Percentiles rank a stretch among this genome's conserved stretches.
Conservation (phyloP, 2,797 vertebrate species). For the Hippopotamyrus pictus region DNA sequence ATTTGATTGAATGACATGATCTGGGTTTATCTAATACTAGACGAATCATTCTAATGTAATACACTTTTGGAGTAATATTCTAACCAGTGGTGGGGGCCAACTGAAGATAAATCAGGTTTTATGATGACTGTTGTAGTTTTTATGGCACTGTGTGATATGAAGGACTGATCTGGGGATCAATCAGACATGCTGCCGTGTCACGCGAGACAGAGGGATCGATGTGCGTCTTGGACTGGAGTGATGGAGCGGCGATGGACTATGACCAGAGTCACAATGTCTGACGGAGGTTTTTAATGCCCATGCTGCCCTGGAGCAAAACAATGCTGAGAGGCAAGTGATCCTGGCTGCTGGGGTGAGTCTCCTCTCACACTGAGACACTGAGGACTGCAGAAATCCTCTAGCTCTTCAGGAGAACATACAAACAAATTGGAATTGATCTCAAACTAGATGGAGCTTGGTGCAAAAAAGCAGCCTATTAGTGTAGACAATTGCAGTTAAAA, state of each 20-base stretch:
- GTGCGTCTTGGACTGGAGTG: conserved; percentile 44
- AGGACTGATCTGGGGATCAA: conserved; percentile 74
- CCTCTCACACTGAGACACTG: neutral
- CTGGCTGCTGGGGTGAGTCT: neutral
- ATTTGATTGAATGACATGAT: conserved; percentile 61
- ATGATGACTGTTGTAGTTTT: conserved; percentile 73
- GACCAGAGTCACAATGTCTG: conserved; percentile 50
- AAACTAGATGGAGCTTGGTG: neutral
- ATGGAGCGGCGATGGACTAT: conserved; percentile 63
- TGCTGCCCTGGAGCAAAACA: neutral
- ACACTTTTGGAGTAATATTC: conserved; percentile 71
- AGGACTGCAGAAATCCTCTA: conserved; percentile 15
- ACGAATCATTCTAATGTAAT: conserved; percentile 68
- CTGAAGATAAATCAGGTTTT: conserved; percentile 71
- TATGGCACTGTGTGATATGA: conserved; percentile 63
- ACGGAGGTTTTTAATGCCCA: conserved; percentile 26
- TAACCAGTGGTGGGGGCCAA: conserved; percentile 49
- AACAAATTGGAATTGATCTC: neutral
- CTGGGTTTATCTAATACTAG: conserved; percentile 67
- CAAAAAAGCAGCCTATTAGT: neutral
- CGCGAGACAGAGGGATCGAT: conserved; percentile 38
- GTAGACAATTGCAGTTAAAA: neutral
- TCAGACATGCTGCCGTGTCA: conserved; percentile 58
- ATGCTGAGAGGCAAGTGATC: neutral
- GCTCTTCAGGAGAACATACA: conserved; percentile 52